These are phyloP conservation scores for Nothocercus julius DNA, from an alignment of 2,113 vertebrate species.

Conservation along the genomic window DNA sequence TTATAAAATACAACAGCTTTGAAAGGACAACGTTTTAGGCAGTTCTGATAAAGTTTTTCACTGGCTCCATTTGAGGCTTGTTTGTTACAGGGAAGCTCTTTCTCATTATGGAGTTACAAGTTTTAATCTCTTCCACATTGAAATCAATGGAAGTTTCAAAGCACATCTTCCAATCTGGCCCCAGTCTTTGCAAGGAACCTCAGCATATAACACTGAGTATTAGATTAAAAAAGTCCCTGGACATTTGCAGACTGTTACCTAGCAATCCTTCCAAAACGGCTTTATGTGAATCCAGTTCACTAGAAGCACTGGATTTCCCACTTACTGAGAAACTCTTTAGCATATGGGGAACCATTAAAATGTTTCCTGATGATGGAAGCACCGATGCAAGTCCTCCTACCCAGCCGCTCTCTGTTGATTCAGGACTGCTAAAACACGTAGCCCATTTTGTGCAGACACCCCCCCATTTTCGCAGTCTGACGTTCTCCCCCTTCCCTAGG, in stretches of 20 bases:
- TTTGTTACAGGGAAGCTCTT: background rate
- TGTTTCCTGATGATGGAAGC: background rate
- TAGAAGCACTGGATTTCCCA: background rate
- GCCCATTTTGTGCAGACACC: background rate
- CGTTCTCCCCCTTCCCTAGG: background rate
- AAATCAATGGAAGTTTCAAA: slow-evolving; percentile 40
- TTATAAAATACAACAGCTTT: background rate
- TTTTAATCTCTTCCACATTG: slow-evolving; percentile 54
- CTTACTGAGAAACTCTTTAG: slow-evolving; percentile 22
- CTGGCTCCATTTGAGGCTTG: slow-evolving; percentile 18
- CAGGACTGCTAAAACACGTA: background rate
- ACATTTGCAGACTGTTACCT: background rate
- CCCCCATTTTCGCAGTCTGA: fast-evolving
- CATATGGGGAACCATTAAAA: background rate
- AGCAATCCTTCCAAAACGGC: slow-evolving; percentile 6
- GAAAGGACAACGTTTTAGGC: slow-evolving; percentile 45
- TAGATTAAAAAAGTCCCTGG: background rate
- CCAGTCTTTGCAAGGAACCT: background rate
- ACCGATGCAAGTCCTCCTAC: background rate
- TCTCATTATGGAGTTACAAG: background rate
- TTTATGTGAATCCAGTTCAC: background rate
- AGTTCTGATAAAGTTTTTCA: slow-evolving; percentile 52
- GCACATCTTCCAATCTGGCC: slow-evolving; percentile 2
- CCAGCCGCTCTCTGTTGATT: background rate
- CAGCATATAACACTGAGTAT: background rate